A percentile compares a stretch with the other conserved stretches of the same genome.
Evolutionary conservation across 2,888 invertebrate species (phyloP).

Genomic region (Dryadula phaetusa): DNA sequence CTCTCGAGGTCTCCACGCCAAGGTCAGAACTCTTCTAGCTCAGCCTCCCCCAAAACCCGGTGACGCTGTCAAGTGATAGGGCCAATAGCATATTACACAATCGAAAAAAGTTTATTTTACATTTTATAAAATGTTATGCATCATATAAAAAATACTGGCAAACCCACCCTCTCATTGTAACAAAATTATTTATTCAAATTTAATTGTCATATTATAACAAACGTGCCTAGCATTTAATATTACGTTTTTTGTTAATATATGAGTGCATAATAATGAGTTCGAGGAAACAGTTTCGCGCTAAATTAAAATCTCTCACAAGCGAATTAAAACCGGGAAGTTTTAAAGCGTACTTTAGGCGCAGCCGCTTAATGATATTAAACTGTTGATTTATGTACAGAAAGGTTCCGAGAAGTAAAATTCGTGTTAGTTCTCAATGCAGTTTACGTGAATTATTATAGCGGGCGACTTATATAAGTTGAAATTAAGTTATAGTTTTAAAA

Average conservation of each 20-base stretch:
- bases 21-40: too few species aligned
- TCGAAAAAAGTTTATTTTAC: too few species aligned
- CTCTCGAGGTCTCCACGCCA: too few species aligned
- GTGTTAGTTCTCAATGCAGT: constrained; percentile 48
- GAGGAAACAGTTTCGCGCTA: constrained; percentile 70
- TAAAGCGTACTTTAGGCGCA: constrained; percentile 71
- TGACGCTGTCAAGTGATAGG: too few species aligned
- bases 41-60: too few species aligned
- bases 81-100: too few species aligned
- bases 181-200: not conserved
- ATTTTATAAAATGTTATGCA: too few species aligned
- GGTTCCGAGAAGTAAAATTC: constrained; percentile 54
- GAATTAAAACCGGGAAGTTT: constrained; percentile 74
- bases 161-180: too few species aligned
- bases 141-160: too few species aligned
- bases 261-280: constrained; percentile 74
- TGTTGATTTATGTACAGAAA: constrained; percentile 73
- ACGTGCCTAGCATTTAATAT: constrained; percentile 39
- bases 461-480: constrained; percentile 26
- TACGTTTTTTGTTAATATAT: constrained; percentile 68
- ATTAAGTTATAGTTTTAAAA: constrained; percentile 11
- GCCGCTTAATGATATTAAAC: constrained; percentile 75
- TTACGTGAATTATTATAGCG: constrained; percentile 40
- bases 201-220: constrained; percentile 26
- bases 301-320: constrained; percentile 74